Evolutionary conservation across 2,888 invertebrate species (phyloP).

Genomic region (Microctonus brassicae): DNA sequence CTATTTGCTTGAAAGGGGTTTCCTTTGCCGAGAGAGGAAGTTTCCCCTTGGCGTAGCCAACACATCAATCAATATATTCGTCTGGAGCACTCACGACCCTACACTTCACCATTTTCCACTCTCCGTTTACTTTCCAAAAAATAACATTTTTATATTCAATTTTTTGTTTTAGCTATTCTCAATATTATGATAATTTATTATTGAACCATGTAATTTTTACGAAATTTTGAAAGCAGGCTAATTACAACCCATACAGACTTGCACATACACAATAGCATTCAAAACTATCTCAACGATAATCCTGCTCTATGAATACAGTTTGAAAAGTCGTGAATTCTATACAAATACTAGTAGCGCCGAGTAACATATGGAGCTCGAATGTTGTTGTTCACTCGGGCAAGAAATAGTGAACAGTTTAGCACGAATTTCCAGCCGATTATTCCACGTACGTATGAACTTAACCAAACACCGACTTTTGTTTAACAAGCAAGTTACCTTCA

Average conservation of each 20-base stretch:
- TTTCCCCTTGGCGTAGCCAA: constrained; percentile 29
- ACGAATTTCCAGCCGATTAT: constrained; percentile 5
- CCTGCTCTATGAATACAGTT: not conserved
- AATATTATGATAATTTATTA: not conserved
- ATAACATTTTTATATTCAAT: constrained; percentile 10
- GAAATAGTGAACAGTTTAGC: constrained; percentile 7
- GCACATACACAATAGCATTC: too few relatives aligned
- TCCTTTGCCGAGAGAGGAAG: constrained; percentile 22
- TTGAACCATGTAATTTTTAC: too few relatives aligned
- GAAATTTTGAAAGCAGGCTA: too few relatives aligned
- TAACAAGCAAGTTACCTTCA: not conserved
- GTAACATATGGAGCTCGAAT: not conserved
- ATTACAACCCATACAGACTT: too few relatives aligned
- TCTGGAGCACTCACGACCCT: constrained; percentile 32
- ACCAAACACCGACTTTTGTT: not conserved
- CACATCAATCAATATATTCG: constrained; percentile 45
- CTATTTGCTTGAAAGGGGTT: constrained; percentile 41
- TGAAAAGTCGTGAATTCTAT: not conserved
- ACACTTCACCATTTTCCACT: not conserved
- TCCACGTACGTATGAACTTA: not conserved
- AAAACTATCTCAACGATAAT: not conserved
- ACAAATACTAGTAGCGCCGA: not conserved
- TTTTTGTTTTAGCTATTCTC: not conserved
- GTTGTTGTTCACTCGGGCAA: not conserved
- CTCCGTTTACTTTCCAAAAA: not conserved